These are phyloP conservation scores for Phocides pigmalion DNA, from an alignment of 1,140 invertebrate species.

Conservation along the genomic window DNA sequence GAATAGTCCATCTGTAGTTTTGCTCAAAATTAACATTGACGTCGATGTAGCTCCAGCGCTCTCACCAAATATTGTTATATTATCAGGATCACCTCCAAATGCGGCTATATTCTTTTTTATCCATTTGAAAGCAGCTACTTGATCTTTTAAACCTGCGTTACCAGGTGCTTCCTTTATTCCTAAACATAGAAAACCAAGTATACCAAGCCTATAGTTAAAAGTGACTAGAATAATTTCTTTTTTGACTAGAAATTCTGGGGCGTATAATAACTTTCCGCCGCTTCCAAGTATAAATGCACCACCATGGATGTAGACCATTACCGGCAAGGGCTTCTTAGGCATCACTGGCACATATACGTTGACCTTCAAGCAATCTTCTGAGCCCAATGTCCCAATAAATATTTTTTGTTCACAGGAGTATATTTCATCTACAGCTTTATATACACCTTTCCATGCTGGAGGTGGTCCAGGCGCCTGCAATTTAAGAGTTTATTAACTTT, in stretches of 20 bases:
- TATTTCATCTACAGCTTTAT: conserved; percentile 60
- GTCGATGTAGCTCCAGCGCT: conserved; percentile 75
- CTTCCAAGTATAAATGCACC: conserved; percentile 86
- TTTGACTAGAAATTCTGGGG: conserved; percentile 86
- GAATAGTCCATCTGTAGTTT: conserved; percentile 65
- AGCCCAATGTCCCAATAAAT: conserved; percentile 46
- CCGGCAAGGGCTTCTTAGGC: conserved; percentile 72
- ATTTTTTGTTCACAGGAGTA: conserved; percentile 57
- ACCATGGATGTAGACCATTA: conserved; percentile 88
- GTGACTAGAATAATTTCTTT: conserved; percentile 88
- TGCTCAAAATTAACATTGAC: conserved; percentile 65
- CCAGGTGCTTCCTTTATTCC: conserved; percentile 83
- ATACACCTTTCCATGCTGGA: conserved; percentile 64
- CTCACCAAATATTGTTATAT: conserved; percentile 77
- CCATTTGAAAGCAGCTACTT: conserved; percentile 85
- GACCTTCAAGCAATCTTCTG: conserved; percentile 71
- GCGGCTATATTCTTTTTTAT: conserved; percentile 84
- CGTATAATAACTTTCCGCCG: conserved; percentile 81
- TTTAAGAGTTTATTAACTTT: conserved; percentile 5
- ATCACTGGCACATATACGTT: conserved; percentile 68
- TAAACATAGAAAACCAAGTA: conserved; percentile 87
- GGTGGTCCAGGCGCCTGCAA: conserved; percentile 69
- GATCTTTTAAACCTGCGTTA: conserved; percentile 85
- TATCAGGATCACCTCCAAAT: conserved; percentile 79
- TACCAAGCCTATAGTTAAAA: conserved; percentile 87